These are phyloP conservation scores for Pontoporia blainvillei DNA, from an alignment of 2,113 vertebrate species.

Conservation along the genomic window DNA sequence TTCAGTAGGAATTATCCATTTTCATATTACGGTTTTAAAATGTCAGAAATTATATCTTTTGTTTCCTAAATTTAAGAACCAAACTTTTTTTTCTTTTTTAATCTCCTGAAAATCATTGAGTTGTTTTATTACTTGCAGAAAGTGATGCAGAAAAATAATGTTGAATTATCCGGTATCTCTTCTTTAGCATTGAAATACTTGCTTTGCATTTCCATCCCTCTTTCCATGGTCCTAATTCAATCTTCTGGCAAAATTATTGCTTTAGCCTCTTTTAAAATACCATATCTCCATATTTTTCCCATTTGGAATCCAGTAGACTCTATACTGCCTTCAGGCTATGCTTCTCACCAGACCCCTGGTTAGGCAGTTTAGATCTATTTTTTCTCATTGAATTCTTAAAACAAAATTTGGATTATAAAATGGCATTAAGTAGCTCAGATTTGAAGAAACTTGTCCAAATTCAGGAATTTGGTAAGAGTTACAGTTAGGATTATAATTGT, in stretches of 20 bases:
- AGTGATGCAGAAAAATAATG: background rate
- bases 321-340: too few relatives aligned
- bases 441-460: background rate
- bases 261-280: background rate
- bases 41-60: background rate
- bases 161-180: background rate
- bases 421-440: background rate
- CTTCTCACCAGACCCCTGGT: background rate
- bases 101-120: background rate
- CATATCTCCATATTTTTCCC: background rate
- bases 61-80: background rate
- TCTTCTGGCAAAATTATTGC: background rate
- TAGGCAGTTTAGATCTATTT: background rate
- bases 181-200: background rate
- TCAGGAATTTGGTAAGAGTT: background rate
- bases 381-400: background rate
- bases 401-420: background rate
- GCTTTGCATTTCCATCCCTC: background rate
- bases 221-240: background rate
- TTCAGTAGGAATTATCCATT: background rate
- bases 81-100: background rate
- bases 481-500: background rate
- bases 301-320: accelerated
- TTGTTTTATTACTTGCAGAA: background rate
- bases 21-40: background rate